These are phyloP conservation scores for Trissoscelio sp. DNA, from an alignment of 2,888 invertebrate genomes.

Conservation along the genomic window DNA sequence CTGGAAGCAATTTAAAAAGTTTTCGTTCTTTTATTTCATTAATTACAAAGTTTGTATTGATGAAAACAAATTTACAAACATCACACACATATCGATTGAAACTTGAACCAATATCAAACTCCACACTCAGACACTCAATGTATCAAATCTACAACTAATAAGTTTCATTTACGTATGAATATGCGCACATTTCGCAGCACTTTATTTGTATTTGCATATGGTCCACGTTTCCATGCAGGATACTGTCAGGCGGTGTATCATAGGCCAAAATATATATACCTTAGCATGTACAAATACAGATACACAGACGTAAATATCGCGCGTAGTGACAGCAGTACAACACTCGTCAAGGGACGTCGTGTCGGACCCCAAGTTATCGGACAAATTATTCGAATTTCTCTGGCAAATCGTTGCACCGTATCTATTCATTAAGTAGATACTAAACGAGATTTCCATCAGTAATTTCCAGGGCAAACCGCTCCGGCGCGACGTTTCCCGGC, in stretches of 20 bases:
- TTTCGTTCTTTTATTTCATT: too few relatives aligned
- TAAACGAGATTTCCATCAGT: constrained; percentile 80
- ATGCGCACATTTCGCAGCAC: constrained; percentile 86
- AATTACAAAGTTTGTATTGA: too few relatives aligned
- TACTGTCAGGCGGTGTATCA: constrained; percentile 86
- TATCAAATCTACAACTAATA: constrained; percentile 18
- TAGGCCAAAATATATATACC: constrained; percentile 73
- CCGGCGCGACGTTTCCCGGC: constrained; percentile 68
- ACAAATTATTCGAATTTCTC: constrained; percentile 74
- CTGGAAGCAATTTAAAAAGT: too few relatives aligned
- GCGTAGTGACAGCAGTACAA: constrained; percentile 10
- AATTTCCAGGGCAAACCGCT: constrained; percentile 76
- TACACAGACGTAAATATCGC: constrained; percentile 28
- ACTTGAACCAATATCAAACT: too few relatives aligned
- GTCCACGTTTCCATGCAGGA: constrained; percentile 86
- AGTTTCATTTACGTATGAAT: constrained; percentile 68
- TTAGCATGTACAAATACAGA: too few relatives aligned
- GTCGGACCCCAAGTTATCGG: constrained; percentile 69
- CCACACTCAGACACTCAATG: background rate
- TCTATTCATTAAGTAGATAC: constrained; percentile 80
- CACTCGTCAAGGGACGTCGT: constrained; percentile 41
- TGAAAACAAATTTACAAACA: too few relatives aligned
- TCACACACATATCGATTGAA: background rate
- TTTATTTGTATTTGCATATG: constrained; percentile 85
- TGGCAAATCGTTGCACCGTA: constrained; percentile 74